Base-by-base conservation (phyloP, 2,888 invertebrate species). In the Drosophila sordidula region DNA sequence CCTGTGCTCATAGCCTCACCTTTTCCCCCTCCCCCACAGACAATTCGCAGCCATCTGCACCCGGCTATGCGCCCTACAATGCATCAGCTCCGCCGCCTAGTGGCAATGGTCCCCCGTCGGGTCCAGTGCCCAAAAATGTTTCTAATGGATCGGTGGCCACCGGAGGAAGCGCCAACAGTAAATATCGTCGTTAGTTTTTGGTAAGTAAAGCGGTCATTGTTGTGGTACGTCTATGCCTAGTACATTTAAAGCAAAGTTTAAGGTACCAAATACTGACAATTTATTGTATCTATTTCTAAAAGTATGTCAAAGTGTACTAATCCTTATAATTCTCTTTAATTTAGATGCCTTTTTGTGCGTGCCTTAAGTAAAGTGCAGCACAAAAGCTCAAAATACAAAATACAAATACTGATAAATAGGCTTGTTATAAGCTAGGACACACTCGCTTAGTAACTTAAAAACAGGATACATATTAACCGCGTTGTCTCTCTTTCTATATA, bases 271-370 rank as follows among this genome's bases (percentile, higher is more conserved):
- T 78, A 72, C 59, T 47, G 49, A 46, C 29, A 29, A 2, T 18
- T 38, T 39, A 32, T 72, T 56, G 47, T 61, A 22, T 42, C 32
- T 36, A 26, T 50, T 18, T 50, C 6, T 44, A 44, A 63, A 61
- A 54, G 64, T 59, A 56, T 68, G 50, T 77, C 64, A 70, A 67
- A 65, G 50, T 75, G 47, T 75, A 88, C 86, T 86, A 86, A 86
- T 86, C 55, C 71, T 67, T 78, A 78, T 65, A 57, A 84, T 90
- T 90, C 75, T 90, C 77, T 90, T 82, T 86, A 82, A 90, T 90
- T 81, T 90, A 90, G 90, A 90, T 90, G 84, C 87, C 76, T 81
- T 70, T 80, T 69, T 73, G 79, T 75, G 76, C 66, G 79, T 74
- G 76, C 77, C 70, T 70, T 76, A 54, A 44, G 4, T 54, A 51